phyloP scores from a whole-genome alignment of 2,797 vertebrate genomes.

The Peromyscus eremicus region DNA sequence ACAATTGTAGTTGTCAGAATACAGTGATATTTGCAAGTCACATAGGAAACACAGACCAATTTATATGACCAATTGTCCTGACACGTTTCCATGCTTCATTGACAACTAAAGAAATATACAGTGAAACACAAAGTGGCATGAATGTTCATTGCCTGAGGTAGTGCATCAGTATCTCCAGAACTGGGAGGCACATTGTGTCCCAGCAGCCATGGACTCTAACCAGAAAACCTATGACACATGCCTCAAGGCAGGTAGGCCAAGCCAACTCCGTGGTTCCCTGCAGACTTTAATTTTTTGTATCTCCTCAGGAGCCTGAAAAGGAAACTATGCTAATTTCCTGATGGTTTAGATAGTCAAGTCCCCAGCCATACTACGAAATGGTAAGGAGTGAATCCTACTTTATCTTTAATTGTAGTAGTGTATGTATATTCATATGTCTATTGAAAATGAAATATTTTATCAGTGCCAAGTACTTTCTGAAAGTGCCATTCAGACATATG shows the following conservation, averaged over 20 bases:
- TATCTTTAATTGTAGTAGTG: conserved; percentile 71
- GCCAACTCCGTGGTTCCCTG: background rate
- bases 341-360: background rate
- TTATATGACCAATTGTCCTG: background rate
- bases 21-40: background rate
- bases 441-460: conserved; percentile 77
- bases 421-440: conserved; percentile 77
- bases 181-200: background rate
- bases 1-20: background rate
- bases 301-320: background rate
- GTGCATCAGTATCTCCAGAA: background rate
- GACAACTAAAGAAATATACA: background rate
- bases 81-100: background rate
- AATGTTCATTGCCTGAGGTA: background rate
- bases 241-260: background rate
- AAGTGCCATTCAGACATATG: conserved; percentile 85
- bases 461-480: conserved; percentile 82
- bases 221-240: background rate
- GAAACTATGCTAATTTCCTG: background rate
- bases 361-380: background rate
- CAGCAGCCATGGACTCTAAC: background rate
- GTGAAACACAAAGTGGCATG: background rate
- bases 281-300: background rate
- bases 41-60: background rate
- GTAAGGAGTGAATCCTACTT: conserved; percentile 52